Percentiles rank a stretch among this genome's conserved stretches.
These are phyloP conservation scores for Drosophila paramelanica DNA, from an alignment of 2,888 invertebrate species.

Conservation along the genomic window DNA sequence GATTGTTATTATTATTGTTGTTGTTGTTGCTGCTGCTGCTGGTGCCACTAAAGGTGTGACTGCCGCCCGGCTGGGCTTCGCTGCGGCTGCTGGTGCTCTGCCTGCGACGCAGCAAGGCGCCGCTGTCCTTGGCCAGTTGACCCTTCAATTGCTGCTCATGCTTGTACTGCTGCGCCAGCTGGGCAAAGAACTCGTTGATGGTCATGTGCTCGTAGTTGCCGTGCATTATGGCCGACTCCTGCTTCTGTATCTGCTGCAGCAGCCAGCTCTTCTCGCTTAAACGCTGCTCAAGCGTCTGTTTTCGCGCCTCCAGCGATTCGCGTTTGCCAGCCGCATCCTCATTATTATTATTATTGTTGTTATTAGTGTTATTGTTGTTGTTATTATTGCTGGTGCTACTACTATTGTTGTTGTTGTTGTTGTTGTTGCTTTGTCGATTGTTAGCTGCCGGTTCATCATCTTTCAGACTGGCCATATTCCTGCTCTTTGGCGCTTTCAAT, in stretches of 20 bases:
- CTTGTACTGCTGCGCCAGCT: conserved; percentile 78
- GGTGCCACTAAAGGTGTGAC: conserved; percentile 19
- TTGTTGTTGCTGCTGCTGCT: conserved; percentile 50
- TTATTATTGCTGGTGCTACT: conserved; percentile 23
- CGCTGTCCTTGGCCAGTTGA: conserved; percentile 50
- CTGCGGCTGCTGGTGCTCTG: conserved; percentile 69
- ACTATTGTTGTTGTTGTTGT: conserved; percentile 41
- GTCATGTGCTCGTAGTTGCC: conserved; percentile 82
- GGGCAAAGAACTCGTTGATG: conserved; percentile 79
- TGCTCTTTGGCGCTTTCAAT: conserved; percentile 71
- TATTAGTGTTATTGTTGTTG: conserved; percentile 28
- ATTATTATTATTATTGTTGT: conserved; percentile 59
- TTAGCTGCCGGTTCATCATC: conserved; percentile 69
- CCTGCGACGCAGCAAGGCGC: conserved; percentile 79
- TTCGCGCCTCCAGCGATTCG: conserved; percentile 82
- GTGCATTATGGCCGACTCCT: conserved; percentile 83
- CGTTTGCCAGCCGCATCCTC: conserved; percentile 66
- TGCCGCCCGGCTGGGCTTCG: conserved; percentile 47
- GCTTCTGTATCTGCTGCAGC: conserved; percentile 84
- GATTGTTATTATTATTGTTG: conserved; percentile 58
- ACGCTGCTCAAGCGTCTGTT: conserved; percentile 82
- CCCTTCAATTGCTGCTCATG: conserved; percentile 69
- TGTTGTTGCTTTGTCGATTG: conserved; percentile 44
- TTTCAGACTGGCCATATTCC: conserved; percentile 76
- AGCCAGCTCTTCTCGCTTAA: conserved; percentile 84